Evolutionary conservation across 2,888 invertebrate species (phyloP).

Genomic region (Acanthacorydalis orientalis): DNA sequence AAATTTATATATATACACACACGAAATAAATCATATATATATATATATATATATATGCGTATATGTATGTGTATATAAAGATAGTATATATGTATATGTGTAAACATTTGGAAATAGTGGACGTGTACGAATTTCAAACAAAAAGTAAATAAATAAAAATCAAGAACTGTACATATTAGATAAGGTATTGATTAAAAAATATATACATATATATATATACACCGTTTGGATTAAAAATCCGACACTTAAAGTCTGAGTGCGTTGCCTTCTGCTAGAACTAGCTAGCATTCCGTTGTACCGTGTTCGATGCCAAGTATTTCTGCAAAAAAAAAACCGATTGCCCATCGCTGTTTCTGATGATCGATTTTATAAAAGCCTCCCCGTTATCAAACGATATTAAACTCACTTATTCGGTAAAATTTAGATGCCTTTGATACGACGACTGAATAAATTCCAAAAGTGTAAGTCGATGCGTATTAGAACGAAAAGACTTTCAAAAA

Average conservation of each 20-base stretch:
- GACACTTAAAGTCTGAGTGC: constrained; percentile 30
- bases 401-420: no score
- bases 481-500: no score
- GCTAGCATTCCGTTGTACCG: not conserved
- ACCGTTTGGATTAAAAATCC: constrained; percentile 17
- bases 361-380: no score
- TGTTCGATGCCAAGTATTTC: not conserved
- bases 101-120: not conserved
- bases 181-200: not conserved
- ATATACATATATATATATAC: constrained; percentile 10
- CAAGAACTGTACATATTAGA: not conserved
- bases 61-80: not conserved
- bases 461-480: no score
- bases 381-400: no score
- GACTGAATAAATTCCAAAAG: no score
- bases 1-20: not conserved
- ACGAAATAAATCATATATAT: not conserved
- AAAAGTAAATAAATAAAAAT: not conserved
- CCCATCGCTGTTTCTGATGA: no score
- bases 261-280: constrained; percentile 23
- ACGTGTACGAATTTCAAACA: not conserved
- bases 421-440: no score
- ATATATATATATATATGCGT: not conserved
- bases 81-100: constrained; percentile 1
- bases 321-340: not conserved